A percentile compares a stretch with the other conserved stretches of the same genome.
These are phyloP conservation scores for Pseudotriccus pelzelni DNA, from an alignment of 2,797 vertebrate genomes.

Conservation along the genomic window DNA sequence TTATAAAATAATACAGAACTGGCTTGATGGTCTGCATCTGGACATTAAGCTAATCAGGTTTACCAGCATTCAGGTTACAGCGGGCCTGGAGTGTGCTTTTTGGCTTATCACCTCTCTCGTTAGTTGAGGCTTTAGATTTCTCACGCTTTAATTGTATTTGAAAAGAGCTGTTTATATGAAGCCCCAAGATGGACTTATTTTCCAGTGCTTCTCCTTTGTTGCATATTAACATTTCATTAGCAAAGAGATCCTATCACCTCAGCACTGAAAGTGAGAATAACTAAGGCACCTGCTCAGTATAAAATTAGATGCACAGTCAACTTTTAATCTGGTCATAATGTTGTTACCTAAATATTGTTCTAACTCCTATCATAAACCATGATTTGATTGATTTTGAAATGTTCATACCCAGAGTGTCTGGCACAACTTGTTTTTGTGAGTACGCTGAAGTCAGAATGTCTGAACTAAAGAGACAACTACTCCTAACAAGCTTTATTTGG, in stretches of 20 bases:
- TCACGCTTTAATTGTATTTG: background rate
- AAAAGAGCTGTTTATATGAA: background rate
- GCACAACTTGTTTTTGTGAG: constrained; percentile 41
- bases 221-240: constrained; percentile 57
- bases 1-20: background rate
- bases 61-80: background rate
- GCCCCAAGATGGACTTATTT: constrained; percentile 40
- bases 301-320: constrained; percentile 1
- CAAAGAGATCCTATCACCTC: constrained; percentile 20
- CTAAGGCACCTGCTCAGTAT: constrained; percentile 10
- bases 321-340: constrained; percentile 26
- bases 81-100: background rate
- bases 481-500: constrained; percentile 58
- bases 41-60: background rate
- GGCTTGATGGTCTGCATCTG: background rate
- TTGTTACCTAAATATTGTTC: constrained; percentile 10
- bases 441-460: background rate
- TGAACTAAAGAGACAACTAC: background rate
- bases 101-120: background rate
- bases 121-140: background rate
- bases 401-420: constrained; percentile 17
- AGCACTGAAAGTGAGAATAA: constrained; percentile 13
- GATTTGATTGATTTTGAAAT: constrained; percentile 47
- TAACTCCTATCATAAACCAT: background rate
- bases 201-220: constrained; percentile 19